Base-by-base conservation (phyloP, 1,140 invertebrate species). In the Alviniconcha marisindica region DNA sequence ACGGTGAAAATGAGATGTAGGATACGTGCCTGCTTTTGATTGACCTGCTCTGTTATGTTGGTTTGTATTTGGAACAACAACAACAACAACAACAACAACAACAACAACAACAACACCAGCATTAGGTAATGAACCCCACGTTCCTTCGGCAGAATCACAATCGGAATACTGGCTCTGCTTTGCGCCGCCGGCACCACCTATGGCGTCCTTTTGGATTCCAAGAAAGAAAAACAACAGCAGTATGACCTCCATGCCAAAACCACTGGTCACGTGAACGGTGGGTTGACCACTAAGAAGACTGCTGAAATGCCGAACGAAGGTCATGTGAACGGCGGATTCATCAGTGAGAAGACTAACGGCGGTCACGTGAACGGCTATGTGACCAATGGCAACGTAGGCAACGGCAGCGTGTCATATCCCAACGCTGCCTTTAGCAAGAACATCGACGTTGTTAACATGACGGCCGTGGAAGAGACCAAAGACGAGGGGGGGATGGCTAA, bases 151-250 rank as follows among this genome's bases (percentile, higher is more conserved):
- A 71, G 69, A 21, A 71, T 40, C 33, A 40, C 24, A 2, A 10
- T 76, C 12, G 73, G 42, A 48, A 10, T 51, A 12, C 73, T 76
- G 24, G 44, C 42, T 18, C 28, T 76, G 0, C 44, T 76, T 10
- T 76, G 73, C 42, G 40, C n/a, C 38, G 44, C 73, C 28, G 73
- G 73, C 73, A 76, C 73, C 7, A 21, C 21, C n/a, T 76, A 76
- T 24, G 73, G 73, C 10, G 2, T 76, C 42, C 1, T 51, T 40
- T 12, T 51, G 42, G 73, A 76, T 42, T 5, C 1, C 24, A 28
- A 42, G 3, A 76, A 7, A 2, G 73, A 48, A 3, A 33, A n/a
- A 76, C 40, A 31, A 51, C 40, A 18, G n/a, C n/a, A n/a, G n/a
- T n/a, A n/a, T n/a, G n/a, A n/a, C n/a, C n/a, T n/a, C n/a, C n/a